Evolutionary conservation across 2,888 invertebrate species (phyloP), one percentile per base, ranked within the genome.

Genomic region (Drosophila aldrichi): DNA sequence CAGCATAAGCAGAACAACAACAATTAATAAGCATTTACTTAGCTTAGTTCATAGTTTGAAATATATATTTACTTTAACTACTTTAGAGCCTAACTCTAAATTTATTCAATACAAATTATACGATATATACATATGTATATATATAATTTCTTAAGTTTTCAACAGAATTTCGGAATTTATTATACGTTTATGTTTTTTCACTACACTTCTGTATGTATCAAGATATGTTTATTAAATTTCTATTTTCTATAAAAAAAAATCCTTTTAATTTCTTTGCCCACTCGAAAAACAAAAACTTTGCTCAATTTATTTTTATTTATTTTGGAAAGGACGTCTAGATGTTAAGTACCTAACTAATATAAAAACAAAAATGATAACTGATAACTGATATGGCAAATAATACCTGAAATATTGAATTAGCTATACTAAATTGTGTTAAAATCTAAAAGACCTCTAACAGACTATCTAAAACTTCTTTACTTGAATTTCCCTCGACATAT

Each of bases 341-440:
- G 52, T 79, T 88, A 86, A 89, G 89, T 86, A 86, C 89, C 86
- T 89, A 75, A 89, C 61, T 64, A 69, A 56, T n/a, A 49, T 7
- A 25, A 22, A 44, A 16, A 44, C 1, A 18, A 10, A 32, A n/a
- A 51, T 6, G 36, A 46, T 8, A 48, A 16, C 48, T 6, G 36
- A 46, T 8, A 48, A 16, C 48, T 29, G 29, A 29, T 29, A 32
- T 49, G 48, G 46, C 46, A 73, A 68, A 58, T 62, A 81, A 72
- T 80, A 80, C 79, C 79, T 80, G 79, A 79, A 43, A 51, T 55
- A 65, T 70, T 32, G 6, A 66, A 71, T 49, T 49, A 49, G 58
- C 71, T 72, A 67, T 56, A 32, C n/a, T 49, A 68, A 82, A 36
- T 70, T 74, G 66, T 88, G 87, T 79, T 86, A 69, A 88, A 62